phyloP scores from a whole-genome alignment of 2,888 invertebrate species.

The Hyposoter didymator region DNA sequence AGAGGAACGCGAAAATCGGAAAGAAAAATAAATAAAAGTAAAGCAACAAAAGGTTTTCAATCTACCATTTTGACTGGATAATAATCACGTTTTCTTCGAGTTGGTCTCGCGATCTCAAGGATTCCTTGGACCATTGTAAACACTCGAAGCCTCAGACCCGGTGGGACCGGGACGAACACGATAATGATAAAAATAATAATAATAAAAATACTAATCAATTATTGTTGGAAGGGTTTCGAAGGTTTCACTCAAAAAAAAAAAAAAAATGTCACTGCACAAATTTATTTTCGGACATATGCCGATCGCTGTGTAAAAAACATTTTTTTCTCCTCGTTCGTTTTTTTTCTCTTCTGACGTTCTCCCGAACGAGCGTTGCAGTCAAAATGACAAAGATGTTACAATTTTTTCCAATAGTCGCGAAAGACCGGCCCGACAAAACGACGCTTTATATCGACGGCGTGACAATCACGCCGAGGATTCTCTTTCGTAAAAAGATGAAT shows the following conservation, averaged over 20 bases:
- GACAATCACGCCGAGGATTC: constrained; percentile 37
- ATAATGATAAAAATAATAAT: constrained; percentile 19
- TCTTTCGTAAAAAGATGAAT: constrained; percentile 28
- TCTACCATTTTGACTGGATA: constrained; percentile 61
- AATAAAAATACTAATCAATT: constrained; percentile 1
- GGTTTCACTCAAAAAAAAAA: background rate
- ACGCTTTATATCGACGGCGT: constrained; percentile 39
- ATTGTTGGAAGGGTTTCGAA: background rate
- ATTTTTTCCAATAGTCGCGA: constrained; percentile 14
- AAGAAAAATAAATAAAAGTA: constrained; percentile 30
- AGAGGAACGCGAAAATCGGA: constrained; percentile 7
- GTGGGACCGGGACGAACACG: constrained; percentile 37
- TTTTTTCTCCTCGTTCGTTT: constrained; percentile 24
- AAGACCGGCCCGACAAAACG: constrained; percentile 31
- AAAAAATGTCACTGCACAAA: constrained; percentile 29
- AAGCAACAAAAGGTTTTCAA: constrained; percentile 41
- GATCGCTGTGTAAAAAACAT: constrained; percentile 37
- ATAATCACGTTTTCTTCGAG: constrained; percentile 69
- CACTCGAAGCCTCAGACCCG: constrained; percentile 44
- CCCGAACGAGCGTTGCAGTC: constrained; percentile 30
- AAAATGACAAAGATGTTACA: constrained; percentile 2
- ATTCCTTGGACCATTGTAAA: constrained; percentile 62
- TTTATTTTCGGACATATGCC: constrained; percentile 59
- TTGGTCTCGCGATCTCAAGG: constrained; percentile 66
- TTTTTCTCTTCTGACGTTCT: constrained; percentile 15